Conservation (phyloP, 2,797 vertebrate species). For the Amblyopsis hoosieri region DNA sequence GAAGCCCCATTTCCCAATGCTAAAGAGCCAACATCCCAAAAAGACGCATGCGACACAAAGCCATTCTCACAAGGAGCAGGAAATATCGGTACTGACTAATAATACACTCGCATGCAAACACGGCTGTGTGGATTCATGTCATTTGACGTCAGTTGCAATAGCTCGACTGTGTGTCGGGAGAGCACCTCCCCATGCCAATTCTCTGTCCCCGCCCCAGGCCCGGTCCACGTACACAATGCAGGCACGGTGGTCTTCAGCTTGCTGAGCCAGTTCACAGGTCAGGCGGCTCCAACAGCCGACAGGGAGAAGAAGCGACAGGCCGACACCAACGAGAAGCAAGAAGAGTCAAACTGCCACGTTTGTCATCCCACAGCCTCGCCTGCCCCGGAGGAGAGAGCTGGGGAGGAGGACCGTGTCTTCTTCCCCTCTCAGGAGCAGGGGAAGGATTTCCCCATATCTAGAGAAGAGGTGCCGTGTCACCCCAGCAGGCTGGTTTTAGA, state of each 20-base stretch:
- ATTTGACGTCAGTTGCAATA: conserved; percentile 14
- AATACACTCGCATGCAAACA: conserved; percentile 20
- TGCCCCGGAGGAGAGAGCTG: conserved; percentile 69
- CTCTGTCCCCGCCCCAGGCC: conserved; percentile 54
- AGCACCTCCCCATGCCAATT: not conserved
- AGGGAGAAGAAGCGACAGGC: conserved; percentile 21
- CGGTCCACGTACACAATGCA: conserved; percentile 76
- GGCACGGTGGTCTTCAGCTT: conserved; percentile 78
- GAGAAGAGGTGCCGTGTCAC: conserved; percentile 70
- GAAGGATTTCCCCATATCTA: conserved; percentile 76
- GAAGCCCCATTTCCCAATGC: conserved; percentile 29
- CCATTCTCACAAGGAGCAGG: conserved; percentile 32
- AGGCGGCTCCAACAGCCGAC: conserved; percentile 46
- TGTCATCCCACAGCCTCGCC: conserved; percentile 60
- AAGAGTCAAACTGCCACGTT: conserved; percentile 30
- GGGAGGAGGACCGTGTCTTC: conserved; percentile 58
- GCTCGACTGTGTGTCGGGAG: not conserved
- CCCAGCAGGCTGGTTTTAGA: conserved; percentile 10
- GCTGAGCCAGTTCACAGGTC: conserved; percentile 72
- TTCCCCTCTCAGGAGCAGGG: conserved; percentile 80
- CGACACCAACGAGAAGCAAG: not conserved
- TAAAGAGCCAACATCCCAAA: conserved; percentile 46
- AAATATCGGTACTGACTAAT: conserved; percentile 63
- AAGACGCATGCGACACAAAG: conserved; percentile 51
- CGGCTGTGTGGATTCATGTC: conserved; percentile 20